Base-by-base conservation (phyloP, 2,113 vertebrate species). In the Miniopterus natalensis region DNA sequence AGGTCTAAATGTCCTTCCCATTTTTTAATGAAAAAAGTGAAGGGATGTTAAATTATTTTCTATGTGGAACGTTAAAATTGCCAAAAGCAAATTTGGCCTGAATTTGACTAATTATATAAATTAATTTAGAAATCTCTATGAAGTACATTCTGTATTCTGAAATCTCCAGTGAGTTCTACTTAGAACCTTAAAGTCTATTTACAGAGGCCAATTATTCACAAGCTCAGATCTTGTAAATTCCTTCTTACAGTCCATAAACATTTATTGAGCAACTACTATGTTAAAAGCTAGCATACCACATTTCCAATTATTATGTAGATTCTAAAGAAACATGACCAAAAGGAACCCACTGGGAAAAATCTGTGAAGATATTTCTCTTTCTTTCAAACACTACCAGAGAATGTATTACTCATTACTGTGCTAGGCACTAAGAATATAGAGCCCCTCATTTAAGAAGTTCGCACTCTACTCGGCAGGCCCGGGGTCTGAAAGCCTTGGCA, bases 11-110 rank as follows among this genome's bases (percentile, higher is more conserved):
- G 53, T 59, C 29, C 53, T 78, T 78, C 36, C 1, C 45, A 7
- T 70, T 81, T 85, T 45, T 63, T 49, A 88, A 53, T 78, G 18
- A 45, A 81, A 92, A 93, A 78, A 36, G 2, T 59, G 31, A 88
- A 86, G 5, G 2, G 36, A 94, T 47, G 12, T 40, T 77, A 84
- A 78, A 8, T 63, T 7, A 79, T 94, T 93, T 97, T 94, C 21
- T n/a, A 8, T 31, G 45, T 78, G 49, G 12, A 66, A 55, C 17
- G 47, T 80, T 70, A 95, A 77, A 88, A 47, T 61, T 77, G 8
- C 59, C 42, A 18, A 36, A 91, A 59, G 15, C 20, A 88, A 73
- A 93, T 68, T 53, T 88, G 74, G 15, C 59, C 57, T 93, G 55
- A 45, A 91, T 80, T 84, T 91, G 49, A 7, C 29, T 31, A 57